Conservation (phyloP, 2,888 invertebrate genomes). For the Cylindroiulus punctatus region DNA sequence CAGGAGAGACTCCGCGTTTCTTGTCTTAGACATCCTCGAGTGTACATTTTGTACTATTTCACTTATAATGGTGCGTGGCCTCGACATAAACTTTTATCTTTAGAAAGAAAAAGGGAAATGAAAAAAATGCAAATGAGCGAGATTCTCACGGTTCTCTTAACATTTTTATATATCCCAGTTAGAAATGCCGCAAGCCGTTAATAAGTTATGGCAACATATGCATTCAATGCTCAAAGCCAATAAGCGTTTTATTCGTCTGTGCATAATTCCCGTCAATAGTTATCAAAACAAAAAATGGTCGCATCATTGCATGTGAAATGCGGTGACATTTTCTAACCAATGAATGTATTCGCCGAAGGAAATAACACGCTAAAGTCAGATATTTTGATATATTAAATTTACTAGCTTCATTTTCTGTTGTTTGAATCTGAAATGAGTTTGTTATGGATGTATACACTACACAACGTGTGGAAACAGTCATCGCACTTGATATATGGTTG, state of each 20-base stretch:
- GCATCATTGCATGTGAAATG: background rate
- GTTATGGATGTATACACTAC: background rate
- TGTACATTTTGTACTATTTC: background rate
- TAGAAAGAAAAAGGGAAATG: background rate
- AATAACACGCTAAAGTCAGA: background rate
- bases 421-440: too few species aligned
- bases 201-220: constrained; percentile 13
- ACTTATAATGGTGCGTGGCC: background rate
- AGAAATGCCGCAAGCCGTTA: background rate
- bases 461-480: background rate
- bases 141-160: background rate
- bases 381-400: background rate
- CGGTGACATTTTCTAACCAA: too few species aligned
- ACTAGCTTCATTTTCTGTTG: background rate
- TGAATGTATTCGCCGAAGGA: too few species aligned
- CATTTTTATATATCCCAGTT: background rate
- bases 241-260: background rate
- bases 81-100: background rate
- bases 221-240: background rate
- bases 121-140: constrained; percentile 8
- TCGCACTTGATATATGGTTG: constrained; percentile 22
- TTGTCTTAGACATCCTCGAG: background rate
- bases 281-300: background rate
- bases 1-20: background rate
- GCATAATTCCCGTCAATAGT: background rate